These are phyloP conservation scores for Planiliza haematocheilus DNA, from an alignment of 2,113 vertebrate genomes.

Conservation along the genomic window DNA sequence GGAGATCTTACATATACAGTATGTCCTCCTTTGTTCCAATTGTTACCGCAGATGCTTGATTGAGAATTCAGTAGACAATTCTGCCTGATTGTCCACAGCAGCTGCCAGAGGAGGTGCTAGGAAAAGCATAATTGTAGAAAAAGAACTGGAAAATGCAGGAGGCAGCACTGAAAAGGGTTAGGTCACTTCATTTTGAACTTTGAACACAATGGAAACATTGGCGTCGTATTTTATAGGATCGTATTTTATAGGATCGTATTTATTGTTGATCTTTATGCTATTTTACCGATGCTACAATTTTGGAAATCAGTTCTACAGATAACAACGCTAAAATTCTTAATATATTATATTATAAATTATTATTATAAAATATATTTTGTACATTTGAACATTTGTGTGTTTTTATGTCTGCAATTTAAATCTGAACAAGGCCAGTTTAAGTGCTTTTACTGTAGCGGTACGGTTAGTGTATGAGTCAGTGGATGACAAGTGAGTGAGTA, in stretches of 20 bases:
- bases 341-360: no score
- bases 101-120: slow-evolving; percentile 12
- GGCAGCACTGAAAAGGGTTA: slow-evolving; percentile 1
- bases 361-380: no score
- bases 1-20: slow-evolving; percentile 3
- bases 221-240: no score
- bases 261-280: no score
- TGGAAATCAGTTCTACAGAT: no score
- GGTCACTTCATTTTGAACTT: not conserved
- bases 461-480: slow-evolving; percentile 8
- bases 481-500: slow-evolving; percentile 13
- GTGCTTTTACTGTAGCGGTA: not conserved
- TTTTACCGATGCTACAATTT: no score
- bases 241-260: no score
- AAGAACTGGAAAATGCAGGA: not conserved
- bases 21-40: slow-evolving; percentile 12
- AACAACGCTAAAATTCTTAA: no score
- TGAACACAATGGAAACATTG: no score
- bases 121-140: not conserved
- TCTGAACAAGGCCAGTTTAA: not conserved
- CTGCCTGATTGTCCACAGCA: slow-evolving; percentile 33
- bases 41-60: slow-evolving; percentile 46
- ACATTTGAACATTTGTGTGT: no score
- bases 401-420: not conserved
- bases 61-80: slow-evolving; percentile 22